Conservation (phyloP, 1,140 invertebrate genomes). For the Saxidomus purpurata region DNA sequence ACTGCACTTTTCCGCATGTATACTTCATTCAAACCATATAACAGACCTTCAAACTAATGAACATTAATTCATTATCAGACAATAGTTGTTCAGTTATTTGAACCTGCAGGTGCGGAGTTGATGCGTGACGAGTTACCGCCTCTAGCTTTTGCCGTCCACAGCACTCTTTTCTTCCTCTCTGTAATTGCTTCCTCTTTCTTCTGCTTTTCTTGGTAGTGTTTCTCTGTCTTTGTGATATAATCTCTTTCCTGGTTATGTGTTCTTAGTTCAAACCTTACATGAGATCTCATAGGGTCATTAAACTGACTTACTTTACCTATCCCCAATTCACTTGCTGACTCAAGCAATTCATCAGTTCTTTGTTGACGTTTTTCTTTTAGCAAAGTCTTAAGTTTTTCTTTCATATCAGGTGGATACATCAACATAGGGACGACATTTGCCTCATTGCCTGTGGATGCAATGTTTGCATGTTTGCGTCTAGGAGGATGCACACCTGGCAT, state of each 20-base stretch:
- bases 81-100: background rate
- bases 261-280: constrained; percentile 82
- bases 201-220: constrained; percentile 69
- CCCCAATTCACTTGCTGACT: constrained; percentile 73
- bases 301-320: constrained; percentile 81
- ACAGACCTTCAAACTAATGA: no score
- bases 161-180: constrained; percentile 78
- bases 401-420: constrained; percentile 83
- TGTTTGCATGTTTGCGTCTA: constrained; percentile 59
- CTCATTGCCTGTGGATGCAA: constrained; percentile 71
- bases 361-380: constrained; percentile 76
- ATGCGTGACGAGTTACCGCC: background rate
- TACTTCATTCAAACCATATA: no score
- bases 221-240: constrained; percentile 76
- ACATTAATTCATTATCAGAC: no score
- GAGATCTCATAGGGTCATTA: constrained; percentile 82
- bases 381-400: constrained; percentile 77
- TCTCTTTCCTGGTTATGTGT: constrained; percentile 83
- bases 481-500: constrained; percentile 71
- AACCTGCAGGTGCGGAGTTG: constrained; percentile 44
- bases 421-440: constrained; percentile 81
- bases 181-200: constrained; percentile 70
- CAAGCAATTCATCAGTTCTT: constrained; percentile 62
- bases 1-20: no score
- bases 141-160: constrained; percentile 82